phyloP scores from a whole-genome alignment of 53 echinoderm and acorn worm genomes.

The Echinarachnius parma region DNA sequence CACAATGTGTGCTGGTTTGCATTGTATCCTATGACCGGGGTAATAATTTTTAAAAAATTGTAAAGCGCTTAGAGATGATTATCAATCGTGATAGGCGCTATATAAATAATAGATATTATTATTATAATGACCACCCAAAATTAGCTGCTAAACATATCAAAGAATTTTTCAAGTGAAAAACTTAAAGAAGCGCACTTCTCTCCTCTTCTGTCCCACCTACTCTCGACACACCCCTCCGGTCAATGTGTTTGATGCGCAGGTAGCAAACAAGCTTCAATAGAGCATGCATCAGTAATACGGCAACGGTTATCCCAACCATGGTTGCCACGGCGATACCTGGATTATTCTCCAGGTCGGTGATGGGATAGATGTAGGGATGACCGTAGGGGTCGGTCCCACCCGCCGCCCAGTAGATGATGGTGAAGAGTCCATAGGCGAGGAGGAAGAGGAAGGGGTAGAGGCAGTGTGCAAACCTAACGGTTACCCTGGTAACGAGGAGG shows the following conservation, averaged over 20 bases:
- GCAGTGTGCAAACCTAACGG: constrained; percentile 49
- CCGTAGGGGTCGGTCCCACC: constrained; percentile 47
- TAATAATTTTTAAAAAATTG: no score
- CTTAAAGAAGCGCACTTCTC: neutral
- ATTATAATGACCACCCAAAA: no score
- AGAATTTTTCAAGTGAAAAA: no score
- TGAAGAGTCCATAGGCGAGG: constrained; percentile 39
- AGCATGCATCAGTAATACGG: constrained; percentile 27
- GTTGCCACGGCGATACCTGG: constrained; percentile 54
- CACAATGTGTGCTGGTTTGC: no score
- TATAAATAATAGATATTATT: no score
- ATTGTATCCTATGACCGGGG: no score
- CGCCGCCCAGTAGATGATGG: constrained; percentile 63
- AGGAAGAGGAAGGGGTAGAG: constrained; percentile 51
- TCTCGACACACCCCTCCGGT: neutral
- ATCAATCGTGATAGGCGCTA: no score
- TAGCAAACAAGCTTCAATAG: constrained; percentile 52
- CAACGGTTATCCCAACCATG: constrained; percentile 24
- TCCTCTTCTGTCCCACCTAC: constrained; percentile 2
- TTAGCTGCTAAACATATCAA: no score
- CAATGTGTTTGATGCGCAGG: constrained; percentile 2
- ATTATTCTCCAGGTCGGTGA: constrained; percentile 45
- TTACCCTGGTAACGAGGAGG: constrained; percentile 52
- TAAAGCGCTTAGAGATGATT: no score
- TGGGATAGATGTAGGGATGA: constrained; percentile 46